Evolutionary conservation across 2,888 invertebrate species (phyloP).

Genomic region (Rhaphigaster nebulosa): DNA sequence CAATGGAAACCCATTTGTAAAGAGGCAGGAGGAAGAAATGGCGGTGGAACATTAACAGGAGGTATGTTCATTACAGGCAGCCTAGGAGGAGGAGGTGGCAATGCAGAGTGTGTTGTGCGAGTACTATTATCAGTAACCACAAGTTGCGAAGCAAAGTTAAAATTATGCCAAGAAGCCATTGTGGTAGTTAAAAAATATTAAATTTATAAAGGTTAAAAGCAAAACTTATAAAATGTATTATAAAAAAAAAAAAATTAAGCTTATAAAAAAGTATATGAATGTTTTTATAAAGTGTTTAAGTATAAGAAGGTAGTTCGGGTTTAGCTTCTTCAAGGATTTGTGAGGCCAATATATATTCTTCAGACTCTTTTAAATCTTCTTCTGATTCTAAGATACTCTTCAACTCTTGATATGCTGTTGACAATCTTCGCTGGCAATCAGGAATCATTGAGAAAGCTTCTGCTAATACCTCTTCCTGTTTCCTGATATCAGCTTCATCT

Average conservation of each 20-base stretch:
- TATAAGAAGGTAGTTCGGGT: conserved; percentile 61
- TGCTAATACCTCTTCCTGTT: conserved; percentile 90
- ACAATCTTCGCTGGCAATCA: conserved; percentile 84
- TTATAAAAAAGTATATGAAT: conserved; percentile 54
- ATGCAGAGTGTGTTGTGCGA: not conserved
- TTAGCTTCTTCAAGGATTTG: conserved; percentile 75
- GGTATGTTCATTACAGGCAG: not conserved
- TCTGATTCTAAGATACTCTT: conserved; percentile 81
- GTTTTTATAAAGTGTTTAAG: not conserved
- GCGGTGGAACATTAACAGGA: not conserved
- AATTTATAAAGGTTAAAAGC: not conserved
- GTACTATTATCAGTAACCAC: not conserved
- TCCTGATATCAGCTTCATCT: conserved; percentile 83
- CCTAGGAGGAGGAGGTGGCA: conserved; percentile 9
- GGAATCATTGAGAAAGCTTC: conserved; percentile 95
- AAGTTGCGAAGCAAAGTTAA: conserved; percentile 1
- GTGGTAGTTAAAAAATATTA: conserved; percentile 34
- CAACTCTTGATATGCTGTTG: conserved; percentile 83
- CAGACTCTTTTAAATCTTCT: conserved; percentile 81
- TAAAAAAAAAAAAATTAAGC: conserved; percentile 47
- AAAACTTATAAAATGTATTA: conserved; percentile 22
- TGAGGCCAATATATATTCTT: conserved; percentile 79
- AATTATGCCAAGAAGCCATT: conserved; percentile 52
- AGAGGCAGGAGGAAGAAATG: conserved; percentile 27
- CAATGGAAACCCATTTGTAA: conserved; percentile 12